These are phyloP conservation scores for Sycophila sp. DNA, from an alignment of 1,140 invertebrate species.

Conservation along the genomic window DNA sequence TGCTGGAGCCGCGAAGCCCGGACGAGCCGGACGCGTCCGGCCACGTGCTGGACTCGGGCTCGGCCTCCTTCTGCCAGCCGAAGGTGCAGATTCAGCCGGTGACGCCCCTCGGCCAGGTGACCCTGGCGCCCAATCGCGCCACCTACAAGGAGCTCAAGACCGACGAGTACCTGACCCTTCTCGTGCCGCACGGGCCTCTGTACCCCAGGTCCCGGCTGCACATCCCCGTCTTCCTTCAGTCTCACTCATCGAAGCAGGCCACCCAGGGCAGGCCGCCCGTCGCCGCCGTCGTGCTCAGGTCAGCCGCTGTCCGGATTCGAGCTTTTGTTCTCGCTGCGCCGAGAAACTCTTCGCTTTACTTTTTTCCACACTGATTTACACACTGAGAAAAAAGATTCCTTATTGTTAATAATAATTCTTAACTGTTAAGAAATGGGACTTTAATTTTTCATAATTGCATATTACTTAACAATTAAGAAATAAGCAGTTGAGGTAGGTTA, in stretches of 20 bases:
- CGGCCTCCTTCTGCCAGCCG: slow-evolving; percentile 71
- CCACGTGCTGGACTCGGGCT: slow-evolving; percentile 45
- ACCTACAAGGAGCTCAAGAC: slow-evolving; percentile 83
- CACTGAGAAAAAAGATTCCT: too few relatives aligned
- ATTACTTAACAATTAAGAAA: too few relatives aligned
- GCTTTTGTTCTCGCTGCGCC: too few relatives aligned
- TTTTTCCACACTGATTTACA: too few relatives aligned
- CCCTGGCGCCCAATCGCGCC: slow-evolving; percentile 78
- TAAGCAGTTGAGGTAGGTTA: too few relatives aligned
- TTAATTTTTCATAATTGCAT: too few relatives aligned
- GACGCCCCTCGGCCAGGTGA: slow-evolving; percentile 76
- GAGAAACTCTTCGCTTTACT: too few relatives aligned
- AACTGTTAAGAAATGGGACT: too few relatives aligned
- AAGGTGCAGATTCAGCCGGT: slow-evolving; percentile 82
- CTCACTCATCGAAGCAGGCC: slow-evolving; percentile 65
- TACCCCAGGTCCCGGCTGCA: slow-evolving; percentile 90
- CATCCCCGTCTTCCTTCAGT: slow-evolving; percentile 85
- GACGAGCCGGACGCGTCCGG: slow-evolving; percentile 32
- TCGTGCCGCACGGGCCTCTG: slow-evolving; percentile 86
- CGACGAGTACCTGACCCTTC: slow-evolving; percentile 81
- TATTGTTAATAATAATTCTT: too few relatives aligned
- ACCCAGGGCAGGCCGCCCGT: slow-evolving; percentile 68
- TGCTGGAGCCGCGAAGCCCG: slow-evolving; percentile 78
- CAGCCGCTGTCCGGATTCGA: too few relatives aligned
- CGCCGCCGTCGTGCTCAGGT: slow-evolving; percentile 86